Evolutionary conservation across 2,797 vertebrate genomes (phyloP).

Genomic region (Tangara arthus): DNA sequence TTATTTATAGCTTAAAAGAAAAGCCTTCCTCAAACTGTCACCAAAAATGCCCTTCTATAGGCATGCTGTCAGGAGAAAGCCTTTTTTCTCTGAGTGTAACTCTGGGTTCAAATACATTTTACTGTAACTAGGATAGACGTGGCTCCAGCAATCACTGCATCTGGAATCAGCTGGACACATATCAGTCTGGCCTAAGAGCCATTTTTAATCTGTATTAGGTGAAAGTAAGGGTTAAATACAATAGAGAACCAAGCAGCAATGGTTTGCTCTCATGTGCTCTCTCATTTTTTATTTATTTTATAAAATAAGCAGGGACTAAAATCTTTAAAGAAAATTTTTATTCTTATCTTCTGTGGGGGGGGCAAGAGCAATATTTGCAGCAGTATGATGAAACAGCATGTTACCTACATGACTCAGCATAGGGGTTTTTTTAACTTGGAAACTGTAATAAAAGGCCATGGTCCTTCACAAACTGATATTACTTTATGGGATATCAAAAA

Average conservation of each 20-base stretch:
- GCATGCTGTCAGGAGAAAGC: conserved; percentile 7
- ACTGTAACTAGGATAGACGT: not conserved
- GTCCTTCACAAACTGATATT: not conserved
- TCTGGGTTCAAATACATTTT: not conserved
- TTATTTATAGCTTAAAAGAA: conserved; percentile 59
- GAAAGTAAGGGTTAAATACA: not conserved
- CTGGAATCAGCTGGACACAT: not conserved
- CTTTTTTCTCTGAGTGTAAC: not conserved
- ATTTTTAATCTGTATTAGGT: not conserved
- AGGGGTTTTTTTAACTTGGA: not conserved
- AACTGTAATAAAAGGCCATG: not conserved
- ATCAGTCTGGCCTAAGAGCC: not conserved
- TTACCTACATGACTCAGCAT: not conserved
- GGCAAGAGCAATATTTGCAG: not conserved
- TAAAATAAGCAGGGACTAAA: not conserved
- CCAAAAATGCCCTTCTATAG: conserved; percentile 55
- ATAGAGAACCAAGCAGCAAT: not conserved
- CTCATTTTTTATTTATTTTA: not conserved
- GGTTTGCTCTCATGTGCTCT: not conserved
- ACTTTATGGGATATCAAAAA: not conserved
- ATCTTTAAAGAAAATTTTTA: not conserved
- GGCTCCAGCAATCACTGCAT: not conserved
- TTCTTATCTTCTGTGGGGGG: not conserved
- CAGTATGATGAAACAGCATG: not conserved
- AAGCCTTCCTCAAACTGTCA: not conserved